phyloP scores from a whole-genome alignment of 2,797 vertebrate genomes.

The Fistularia commersonii region DNA sequence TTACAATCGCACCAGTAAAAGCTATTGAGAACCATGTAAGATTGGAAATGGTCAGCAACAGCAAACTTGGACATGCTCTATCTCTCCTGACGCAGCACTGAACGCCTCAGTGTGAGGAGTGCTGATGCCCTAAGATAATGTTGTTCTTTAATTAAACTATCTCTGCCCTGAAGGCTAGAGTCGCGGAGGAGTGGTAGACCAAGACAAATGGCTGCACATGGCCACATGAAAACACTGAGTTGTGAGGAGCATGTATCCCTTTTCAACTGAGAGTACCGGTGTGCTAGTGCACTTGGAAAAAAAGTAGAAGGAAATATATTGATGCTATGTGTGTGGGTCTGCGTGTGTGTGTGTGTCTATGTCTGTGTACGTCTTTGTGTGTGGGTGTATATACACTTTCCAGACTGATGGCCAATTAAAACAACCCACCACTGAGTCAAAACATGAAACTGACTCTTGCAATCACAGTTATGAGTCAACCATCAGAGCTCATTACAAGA shows the following conservation, averaged over 20 bases:
- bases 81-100: slow-evolving; percentile 45
- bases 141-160: slow-evolving; percentile 80
- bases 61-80: slow-evolving; percentile 3
- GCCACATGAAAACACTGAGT: slow-evolving; percentile 26
- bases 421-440: slow-evolving; percentile 32
- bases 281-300: slow-evolving; percentile 3
- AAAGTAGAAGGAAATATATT: slow-evolving; percentile 2
- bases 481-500: slow-evolving; percentile 42
- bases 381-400: slow-evolving; percentile 23
- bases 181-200: slow-evolving; percentile 35
- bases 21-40: slow-evolving; percentile 30
- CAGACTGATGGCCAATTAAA: slow-evolving; percentile 44
- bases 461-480: slow-evolving; percentile 41
- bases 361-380: slow-evolving; percentile 5
- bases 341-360: neutral
- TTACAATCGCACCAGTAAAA: slow-evolving; percentile 60
- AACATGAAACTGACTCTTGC: slow-evolving; percentile 34
- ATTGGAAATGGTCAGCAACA: slow-evolving; percentile 20
- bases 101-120: slow-evolving; percentile 50
- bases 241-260: neutral
- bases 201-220: slow-evolving; percentile 23
- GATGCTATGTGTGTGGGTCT: slow-evolving; percentile 5
- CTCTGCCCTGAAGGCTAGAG: slow-evolving; percentile 35
- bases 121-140: slow-evolving; percentile 66
- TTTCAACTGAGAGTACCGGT: neutral